These are phyloP conservation scores for Nycticryphes semicollaris DNA, from an alignment of 2,113 vertebrate species.

Conservation along the genomic window DNA sequence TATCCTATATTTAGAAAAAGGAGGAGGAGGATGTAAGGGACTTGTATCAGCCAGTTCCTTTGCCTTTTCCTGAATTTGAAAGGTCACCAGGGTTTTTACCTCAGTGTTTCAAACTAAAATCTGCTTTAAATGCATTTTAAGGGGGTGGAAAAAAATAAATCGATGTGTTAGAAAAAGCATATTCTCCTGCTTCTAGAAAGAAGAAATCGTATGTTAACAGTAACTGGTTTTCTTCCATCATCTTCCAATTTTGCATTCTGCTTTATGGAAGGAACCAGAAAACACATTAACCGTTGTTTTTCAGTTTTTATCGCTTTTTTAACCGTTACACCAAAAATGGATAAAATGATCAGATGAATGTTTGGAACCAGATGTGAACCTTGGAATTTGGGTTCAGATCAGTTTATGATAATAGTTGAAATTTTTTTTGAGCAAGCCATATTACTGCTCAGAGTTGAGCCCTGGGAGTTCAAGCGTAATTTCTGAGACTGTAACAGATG, in stretches of 20 bases:
- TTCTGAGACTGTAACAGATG: neutral
- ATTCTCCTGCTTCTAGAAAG: neutral
- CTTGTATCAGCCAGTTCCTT: neutral
- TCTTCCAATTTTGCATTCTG: neutral
- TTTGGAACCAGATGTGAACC: neutral
- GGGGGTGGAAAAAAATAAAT: neutral
- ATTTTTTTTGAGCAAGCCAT: neutral
- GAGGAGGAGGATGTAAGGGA: neutral
- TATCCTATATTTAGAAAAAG: neutral
- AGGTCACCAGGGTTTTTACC: neutral
- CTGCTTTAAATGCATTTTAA: neutral
- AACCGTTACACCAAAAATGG: neutral
- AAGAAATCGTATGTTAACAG: neutral
- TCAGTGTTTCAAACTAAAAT: neutral
- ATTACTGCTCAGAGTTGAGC: neutral
- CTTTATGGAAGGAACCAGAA: neutral
- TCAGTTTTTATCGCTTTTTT: neutral
- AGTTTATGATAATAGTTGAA: neutral
- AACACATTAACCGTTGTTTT: neutral
- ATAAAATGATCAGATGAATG: neutral
- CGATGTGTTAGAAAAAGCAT: neutral
- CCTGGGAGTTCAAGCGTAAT: neutral
- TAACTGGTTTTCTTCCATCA: neutral
- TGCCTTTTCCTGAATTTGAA: neutral
- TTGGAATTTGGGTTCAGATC: neutral